These are phyloP conservation scores for Pogonophryne albipinna DNA, from an alignment of 2,797 vertebrate species.

Conservation along the genomic window DNA sequence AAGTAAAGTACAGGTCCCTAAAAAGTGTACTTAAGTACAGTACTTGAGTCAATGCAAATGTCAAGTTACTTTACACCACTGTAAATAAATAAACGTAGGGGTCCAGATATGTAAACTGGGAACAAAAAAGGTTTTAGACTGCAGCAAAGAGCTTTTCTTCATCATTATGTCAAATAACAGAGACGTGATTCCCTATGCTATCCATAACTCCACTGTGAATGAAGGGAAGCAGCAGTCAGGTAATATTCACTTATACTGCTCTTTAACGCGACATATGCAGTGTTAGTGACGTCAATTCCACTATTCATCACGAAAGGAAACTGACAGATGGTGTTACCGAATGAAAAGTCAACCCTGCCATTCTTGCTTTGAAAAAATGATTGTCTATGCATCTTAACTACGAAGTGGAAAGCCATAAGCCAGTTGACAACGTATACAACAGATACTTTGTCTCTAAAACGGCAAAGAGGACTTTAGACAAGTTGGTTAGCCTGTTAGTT, in stretches of 20 bases:
- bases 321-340: neutral
- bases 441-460: neutral
- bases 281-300: neutral
- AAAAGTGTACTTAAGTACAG: no score
- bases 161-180: neutral
- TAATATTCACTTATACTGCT: neutral
- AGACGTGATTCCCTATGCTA: no score
- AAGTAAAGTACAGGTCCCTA: no score
- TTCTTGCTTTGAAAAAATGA: neutral
- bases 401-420: neutral
- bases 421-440: neutral
- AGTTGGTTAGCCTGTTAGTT: constrained; percentile 23
- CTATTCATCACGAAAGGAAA: neutral
- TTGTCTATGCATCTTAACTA: neutral
- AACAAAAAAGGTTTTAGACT: no score
- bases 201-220: neutral
- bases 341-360: no score
- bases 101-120: neutral
- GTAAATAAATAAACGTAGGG: neutral
- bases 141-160: neutral
- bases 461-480: constrained; percentile 12
- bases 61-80: no score
- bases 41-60: no score
- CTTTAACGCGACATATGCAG: neutral
- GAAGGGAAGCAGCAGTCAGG: neutral